A percentile compares a stretch with the other conserved stretches of the same genome.
These are phyloP conservation scores for Mercenaria mercenaria DNA, from an alignment of 1,140 invertebrate genomes.

Conservation along the genomic window DNA sequence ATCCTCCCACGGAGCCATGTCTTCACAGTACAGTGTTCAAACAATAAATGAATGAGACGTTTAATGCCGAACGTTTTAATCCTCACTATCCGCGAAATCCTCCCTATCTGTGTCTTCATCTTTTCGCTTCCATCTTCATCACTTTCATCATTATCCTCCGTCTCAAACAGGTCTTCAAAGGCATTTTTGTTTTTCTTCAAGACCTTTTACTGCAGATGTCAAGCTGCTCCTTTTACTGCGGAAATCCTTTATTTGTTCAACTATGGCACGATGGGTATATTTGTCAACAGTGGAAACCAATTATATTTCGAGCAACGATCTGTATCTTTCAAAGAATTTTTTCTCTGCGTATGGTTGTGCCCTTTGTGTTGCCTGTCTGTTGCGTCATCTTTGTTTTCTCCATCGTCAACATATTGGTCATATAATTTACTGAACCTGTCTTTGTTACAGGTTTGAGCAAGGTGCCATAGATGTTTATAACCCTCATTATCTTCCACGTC, in stretches of 20 bases:
- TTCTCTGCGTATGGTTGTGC: too few relatives aligned
- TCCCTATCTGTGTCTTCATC: neutral
- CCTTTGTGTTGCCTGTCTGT: neutral
- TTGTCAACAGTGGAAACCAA: neutral
- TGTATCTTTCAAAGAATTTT: too few relatives aligned
- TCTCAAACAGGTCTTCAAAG: conserved; percentile 35
- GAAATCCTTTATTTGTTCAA: neutral
- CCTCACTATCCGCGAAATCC: neutral
- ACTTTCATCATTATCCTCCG: conserved; percentile 2
- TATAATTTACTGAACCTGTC: conserved; percentile 6
- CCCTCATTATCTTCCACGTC: conserved; percentile 22
- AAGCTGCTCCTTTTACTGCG: conserved; percentile 17
- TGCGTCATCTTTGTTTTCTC: conserved; percentile 21
- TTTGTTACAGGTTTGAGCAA: neutral
- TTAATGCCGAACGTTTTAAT: neutral
- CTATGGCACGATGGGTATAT: neutral
- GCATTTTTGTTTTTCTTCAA: conserved; percentile 12
- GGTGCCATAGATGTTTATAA: conserved; percentile 2
- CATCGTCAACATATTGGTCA: conserved; percentile 15
- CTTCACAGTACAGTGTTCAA: neutral
- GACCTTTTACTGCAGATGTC: conserved; percentile 27
- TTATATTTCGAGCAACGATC: neutral
- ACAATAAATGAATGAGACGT: neutral
- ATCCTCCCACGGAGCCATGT: conserved; percentile 48
- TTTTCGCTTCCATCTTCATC: neutral